These are phyloP conservation scores for Papilio xuthus DNA, from an alignment of 1,140 invertebrate genomes.

Conservation along the genomic window DNA sequence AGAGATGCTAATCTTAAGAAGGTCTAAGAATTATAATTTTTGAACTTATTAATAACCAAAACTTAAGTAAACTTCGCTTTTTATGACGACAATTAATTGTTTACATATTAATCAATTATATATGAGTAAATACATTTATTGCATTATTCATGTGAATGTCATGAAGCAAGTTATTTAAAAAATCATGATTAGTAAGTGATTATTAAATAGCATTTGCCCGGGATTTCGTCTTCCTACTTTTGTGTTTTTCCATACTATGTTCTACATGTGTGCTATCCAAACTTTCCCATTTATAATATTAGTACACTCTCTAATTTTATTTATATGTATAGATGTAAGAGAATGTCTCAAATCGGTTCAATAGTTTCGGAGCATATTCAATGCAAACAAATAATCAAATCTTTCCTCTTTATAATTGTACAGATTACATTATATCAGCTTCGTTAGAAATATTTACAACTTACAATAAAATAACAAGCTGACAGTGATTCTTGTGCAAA, in stretches of 20 bases:
- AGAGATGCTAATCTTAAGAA: no score
- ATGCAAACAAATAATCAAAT: neutral
- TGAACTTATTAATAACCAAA: no score
- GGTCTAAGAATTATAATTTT: no score
- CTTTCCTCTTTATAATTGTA: neutral
- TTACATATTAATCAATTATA: neutral
- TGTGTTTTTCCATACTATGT: neutral
- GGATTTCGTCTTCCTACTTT: neutral
- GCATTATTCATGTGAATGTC: neutral
- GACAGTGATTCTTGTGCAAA: conserved; percentile 11
- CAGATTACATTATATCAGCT: neutral
- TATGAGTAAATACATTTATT: neutral
- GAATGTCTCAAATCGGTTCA: no score
- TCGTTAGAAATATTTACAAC: conserved; percentile 5
- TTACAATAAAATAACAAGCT: neutral
- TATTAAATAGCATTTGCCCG: neutral
- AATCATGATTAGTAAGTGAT: neutral
- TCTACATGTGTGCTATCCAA: neutral
- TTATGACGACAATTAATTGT: neutral
- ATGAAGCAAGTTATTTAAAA: neutral
- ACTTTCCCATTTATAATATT: no score
- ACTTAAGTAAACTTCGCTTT: no score
- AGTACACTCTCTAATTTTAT: no score
- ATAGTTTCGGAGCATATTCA: no score
- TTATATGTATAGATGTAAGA: no score